Conservation (phyloP, 2,888 invertebrate genomes). For the Pyrocoelia pectoralis region DNA sequence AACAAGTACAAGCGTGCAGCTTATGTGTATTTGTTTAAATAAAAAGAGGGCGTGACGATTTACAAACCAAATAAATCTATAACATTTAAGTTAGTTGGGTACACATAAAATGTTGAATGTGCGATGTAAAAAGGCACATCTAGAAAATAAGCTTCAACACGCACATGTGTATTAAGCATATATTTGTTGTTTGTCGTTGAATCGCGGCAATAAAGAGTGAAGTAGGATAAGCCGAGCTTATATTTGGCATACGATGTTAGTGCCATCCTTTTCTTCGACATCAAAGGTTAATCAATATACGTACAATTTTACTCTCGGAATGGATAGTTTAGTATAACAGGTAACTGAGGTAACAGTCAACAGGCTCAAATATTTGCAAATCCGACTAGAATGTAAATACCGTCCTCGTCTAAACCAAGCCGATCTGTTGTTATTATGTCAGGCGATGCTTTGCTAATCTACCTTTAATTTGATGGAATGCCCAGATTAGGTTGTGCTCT, state of each 20-base stretch:
- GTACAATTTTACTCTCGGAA: slow-evolving; percentile 35
- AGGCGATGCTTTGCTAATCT: slow-evolving; percentile 45
- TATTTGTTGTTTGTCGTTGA: slow-evolving; percentile 43
- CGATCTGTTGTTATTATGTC: slow-evolving; percentile 52
- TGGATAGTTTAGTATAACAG: slow-evolving; percentile 43
- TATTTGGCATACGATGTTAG: slow-evolving; percentile 17
- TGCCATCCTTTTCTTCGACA: slow-evolving; percentile 25
- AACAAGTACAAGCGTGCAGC: neutral
- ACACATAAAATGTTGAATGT: slow-evolving; percentile 30
- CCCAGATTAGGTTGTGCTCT: slow-evolving; percentile 18
- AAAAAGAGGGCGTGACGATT: slow-evolving; percentile 20
- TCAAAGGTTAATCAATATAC: slow-evolving; percentile 24
- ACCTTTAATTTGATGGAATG: slow-evolving; percentile 43
- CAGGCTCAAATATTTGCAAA: slow-evolving; percentile 55
- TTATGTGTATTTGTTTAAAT: slow-evolving; percentile 12
- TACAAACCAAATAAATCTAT: slow-evolving; percentile 24
- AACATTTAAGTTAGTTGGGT: slow-evolving; percentile 21
- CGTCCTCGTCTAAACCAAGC: slow-evolving; percentile 48
- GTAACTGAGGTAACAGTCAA: slow-evolving; percentile 54
- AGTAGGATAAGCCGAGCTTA: slow-evolving; percentile 24
- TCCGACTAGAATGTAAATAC: slow-evolving; percentile 53
- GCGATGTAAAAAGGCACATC: slow-evolving; percentile 34
- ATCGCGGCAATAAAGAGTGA: slow-evolving; percentile 41
- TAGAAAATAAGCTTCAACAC: slow-evolving; percentile 40
- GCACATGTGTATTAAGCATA: slow-evolving; percentile 44